phyloP scores from a whole-genome alignment of 2,797 vertebrate genomes.

The Tamandua tetradactyla region DNA sequence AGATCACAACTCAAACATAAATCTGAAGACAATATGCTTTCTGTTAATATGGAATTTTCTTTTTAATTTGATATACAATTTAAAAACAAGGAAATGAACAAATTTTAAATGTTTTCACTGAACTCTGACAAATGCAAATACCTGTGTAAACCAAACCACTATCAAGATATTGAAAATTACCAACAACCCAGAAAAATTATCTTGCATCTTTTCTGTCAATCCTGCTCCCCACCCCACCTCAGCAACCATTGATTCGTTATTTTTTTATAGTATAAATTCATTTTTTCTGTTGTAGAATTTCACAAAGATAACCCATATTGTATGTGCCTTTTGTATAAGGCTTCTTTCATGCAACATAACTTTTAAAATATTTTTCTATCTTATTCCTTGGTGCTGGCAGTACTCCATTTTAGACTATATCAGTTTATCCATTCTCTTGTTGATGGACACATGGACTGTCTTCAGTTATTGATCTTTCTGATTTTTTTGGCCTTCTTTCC shows the following conservation, averaged over 20 bases:
- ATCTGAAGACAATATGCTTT: background rate
- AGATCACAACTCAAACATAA: background rate
- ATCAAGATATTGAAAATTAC: background rate
- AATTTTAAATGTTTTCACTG: background rate
- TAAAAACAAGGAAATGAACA: background rate
- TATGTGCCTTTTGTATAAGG: background rate
- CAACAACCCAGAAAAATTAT: background rate
- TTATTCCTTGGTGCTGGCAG: background rate
- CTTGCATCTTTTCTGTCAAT: background rate
- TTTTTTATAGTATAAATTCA: no score
- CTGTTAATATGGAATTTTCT: background rate
- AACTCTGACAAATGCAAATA: background rate
- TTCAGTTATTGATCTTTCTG: background rate
- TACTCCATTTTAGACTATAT: background rate
- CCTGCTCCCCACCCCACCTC: background rate
- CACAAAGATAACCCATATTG: background rate
- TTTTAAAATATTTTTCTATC: background rate
- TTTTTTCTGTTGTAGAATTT: background rate
- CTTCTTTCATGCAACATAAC: background rate
- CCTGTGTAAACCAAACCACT: background rate
- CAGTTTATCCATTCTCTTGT: background rate
- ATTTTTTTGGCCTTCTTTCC: background rate
- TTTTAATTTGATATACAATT: background rate
- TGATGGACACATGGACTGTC: background rate
- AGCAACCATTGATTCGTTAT: background rate